Evolutionary conservation across 2,113 vertebrate genomes (phyloP).

Genomic region (Plotosus lineatus): DNA sequence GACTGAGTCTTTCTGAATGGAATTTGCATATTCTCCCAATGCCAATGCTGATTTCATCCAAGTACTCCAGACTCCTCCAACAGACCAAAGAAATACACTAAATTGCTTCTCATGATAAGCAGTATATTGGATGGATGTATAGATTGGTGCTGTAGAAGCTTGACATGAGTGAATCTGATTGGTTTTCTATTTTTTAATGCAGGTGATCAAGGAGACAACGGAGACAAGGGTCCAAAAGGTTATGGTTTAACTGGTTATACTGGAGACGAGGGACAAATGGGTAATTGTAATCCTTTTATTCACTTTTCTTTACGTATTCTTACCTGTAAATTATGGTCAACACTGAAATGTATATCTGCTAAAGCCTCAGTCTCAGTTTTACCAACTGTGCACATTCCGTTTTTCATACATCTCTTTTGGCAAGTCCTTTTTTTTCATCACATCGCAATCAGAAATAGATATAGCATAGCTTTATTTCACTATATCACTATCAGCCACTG

Average conservation of each 20-base stretch:
- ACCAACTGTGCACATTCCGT: not conserved
- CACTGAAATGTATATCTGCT: not conserved
- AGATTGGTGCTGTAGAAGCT: no score
- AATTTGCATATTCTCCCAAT: no score
- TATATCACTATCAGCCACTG: not conserved
- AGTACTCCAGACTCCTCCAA: no score
- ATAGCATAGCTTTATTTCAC: not conserved
- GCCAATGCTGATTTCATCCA: no score
- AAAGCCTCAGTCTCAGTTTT: not conserved
- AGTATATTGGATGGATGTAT: no score
- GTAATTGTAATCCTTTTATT: constrained; percentile 53
- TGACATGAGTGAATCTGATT: no score
- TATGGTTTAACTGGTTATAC: constrained; percentile 62
- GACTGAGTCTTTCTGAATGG: no score
- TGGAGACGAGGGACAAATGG: constrained; percentile 65
- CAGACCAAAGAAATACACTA: no score
- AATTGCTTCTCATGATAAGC: no score
- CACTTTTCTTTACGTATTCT: not conserved
- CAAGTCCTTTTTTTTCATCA: not conserved
- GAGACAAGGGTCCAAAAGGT: constrained; percentile 67
- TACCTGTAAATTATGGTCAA: not conserved
- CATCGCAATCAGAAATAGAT: not conserved
- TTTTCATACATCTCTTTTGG: not conserved
- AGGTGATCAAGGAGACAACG: constrained; percentile 69
- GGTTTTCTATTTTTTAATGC: constrained; percentile 57